Base-by-base conservation (phyloP, 2,113 vertebrate species). In the Spea multiplicata region DNA sequence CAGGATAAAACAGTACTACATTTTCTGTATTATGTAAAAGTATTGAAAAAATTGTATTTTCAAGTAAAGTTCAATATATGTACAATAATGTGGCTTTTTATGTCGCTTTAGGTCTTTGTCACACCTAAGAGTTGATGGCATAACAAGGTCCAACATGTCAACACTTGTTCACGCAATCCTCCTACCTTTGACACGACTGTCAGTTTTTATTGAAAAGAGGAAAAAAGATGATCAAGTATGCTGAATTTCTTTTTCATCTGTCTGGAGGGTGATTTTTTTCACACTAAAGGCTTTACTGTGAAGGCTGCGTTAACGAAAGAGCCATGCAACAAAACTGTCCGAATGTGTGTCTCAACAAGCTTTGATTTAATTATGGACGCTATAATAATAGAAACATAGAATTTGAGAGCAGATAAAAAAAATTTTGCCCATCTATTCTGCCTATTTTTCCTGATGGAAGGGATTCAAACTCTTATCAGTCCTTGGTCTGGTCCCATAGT, bases 161-260 rank as follows among this genome's bases (percentile, higher is more conserved):
- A 86, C 85, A 83, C 82, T 83, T 82, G 85, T 93, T 88, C 85
- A 83, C 64, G 5, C 87, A 85, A 87, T 76, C 83, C 83, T 89
- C 86, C 83, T 85, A 91, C 90, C 90, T 89, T 89, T 92, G 90
- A 93, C 92, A 91, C 83, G 87, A 84, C 90, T 92, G 90, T 92
- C 92, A 93, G 85, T 86, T 89, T 91, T 90, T 85, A 89, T 89
- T 89, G 82, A 81, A 87, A 59, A 90, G 85, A 87, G 46, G 6
- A 71, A 78, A 71, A 53, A 79, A 85, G 87, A 88, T 87, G 86
- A 92, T 83, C 84, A 87, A 84, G 83, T 82, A 84, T 83, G 86
- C 83, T 86, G 86, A 87, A 85, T 82, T 86, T 89, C 85, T 84
- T 84, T 87, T 83, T 83, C 74, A 80, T 84, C 61, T 47, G 83